Percentiles rank a stretch among this genome's conserved stretches.
Conservation (phyloP, 2,797 vertebrate species). For the Rousettus madagascariensis region DNA sequence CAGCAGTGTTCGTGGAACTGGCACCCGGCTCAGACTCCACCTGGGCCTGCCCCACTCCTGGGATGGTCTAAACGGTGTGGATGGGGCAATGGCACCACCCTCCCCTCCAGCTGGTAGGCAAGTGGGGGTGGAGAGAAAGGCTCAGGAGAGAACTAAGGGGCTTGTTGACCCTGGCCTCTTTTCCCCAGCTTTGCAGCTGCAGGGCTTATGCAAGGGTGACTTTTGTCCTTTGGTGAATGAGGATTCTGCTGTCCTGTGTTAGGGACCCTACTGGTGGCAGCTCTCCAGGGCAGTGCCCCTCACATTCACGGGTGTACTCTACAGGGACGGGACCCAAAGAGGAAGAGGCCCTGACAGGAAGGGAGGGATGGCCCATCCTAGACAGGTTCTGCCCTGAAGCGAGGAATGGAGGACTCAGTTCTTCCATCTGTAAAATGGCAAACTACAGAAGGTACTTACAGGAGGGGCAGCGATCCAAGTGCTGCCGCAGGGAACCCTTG, state of each 20-base stretch:
- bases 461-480: not conserved
- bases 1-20: not conserved
- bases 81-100: no score
- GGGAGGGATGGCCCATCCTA: no score
- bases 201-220: rapidly evolving
- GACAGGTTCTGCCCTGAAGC: not conserved
- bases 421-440: not conserved
- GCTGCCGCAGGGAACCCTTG: not conserved
- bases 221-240: no score
- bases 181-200: no score
- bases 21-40: not conserved
- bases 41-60: rapidly evolving
- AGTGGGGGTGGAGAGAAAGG: rapidly evolving
- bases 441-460: rapidly evolving
- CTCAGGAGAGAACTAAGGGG: rapidly evolving
- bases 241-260: not conserved
- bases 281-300: not conserved
- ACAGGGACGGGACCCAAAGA: not conserved
- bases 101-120: not conserved
- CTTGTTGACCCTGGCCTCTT: no score
- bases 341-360: not conserved
- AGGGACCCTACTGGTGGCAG: not conserved
- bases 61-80: no score
- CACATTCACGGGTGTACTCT: no score
- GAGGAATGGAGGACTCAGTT: not conserved